phyloP scores from a whole-genome alignment of 2,888 invertebrate species.

The Protophormia terraenovae region DNA sequence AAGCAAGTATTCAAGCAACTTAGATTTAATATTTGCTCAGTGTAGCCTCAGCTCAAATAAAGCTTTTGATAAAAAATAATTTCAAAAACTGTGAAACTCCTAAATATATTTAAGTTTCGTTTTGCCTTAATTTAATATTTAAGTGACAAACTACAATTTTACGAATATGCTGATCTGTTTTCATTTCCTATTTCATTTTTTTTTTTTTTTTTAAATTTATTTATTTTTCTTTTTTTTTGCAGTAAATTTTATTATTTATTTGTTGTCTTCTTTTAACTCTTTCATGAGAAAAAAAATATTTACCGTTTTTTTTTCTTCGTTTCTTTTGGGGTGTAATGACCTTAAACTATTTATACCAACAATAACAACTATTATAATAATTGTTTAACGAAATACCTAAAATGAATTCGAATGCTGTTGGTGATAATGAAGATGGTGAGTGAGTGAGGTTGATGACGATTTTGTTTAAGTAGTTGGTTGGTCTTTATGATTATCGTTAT shows the following conservation, averaged over 20 bases:
- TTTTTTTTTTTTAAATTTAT: too few species aligned
- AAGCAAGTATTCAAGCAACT: too few species aligned
- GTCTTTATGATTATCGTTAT: background rate
- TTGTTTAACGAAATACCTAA: background rate
- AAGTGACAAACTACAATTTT: background rate
- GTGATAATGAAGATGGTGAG: background rate
- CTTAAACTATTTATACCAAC: background rate
- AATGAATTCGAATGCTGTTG: background rate
- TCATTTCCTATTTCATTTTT: background rate
- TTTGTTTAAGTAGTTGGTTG: background rate
- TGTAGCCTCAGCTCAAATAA: too few species aligned
- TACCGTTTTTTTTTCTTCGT: background rate
- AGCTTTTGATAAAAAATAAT: too few species aligned
- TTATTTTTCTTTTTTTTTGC: background rate
- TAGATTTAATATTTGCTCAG: too few species aligned
- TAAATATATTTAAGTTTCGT: background rate
- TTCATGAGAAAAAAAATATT: conserved; percentile 8
- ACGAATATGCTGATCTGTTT: conserved; percentile 4
- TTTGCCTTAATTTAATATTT: background rate
- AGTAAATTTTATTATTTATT: background rate
- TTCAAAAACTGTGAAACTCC: background rate
- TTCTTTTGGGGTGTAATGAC: conserved; percentile 37
- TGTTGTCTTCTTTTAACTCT: background rate
- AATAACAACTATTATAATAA: background rate
- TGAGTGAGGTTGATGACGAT: too few species aligned